These are phyloP conservation scores for Glyptemys insculpta DNA, from an alignment of 2,797 vertebrate genomes.

Conservation along the genomic window DNA sequence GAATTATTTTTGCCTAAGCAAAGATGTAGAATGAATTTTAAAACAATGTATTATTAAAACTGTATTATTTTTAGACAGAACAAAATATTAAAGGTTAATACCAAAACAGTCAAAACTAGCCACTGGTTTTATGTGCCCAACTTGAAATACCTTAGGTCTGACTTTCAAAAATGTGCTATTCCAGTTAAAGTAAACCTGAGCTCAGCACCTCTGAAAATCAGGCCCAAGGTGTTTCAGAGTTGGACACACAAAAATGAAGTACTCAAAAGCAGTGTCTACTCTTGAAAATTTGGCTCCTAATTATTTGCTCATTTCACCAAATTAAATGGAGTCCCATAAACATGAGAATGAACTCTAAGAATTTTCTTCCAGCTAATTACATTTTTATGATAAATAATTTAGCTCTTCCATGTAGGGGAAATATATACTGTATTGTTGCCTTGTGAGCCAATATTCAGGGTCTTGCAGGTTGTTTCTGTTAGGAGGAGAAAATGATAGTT, in stretches of 20 bases:
- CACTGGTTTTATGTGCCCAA: not conserved
- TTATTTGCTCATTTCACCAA: not conserved
- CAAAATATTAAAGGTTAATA: not conserved
- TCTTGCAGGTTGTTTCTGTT: not conserved
- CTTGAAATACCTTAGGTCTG: not conserved
- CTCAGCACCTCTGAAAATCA: not conserved
- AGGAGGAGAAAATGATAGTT: not conserved
- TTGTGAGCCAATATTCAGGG: not conserved
- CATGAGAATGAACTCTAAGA: not conserved
- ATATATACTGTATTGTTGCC: not conserved
- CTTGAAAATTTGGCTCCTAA: not conserved
- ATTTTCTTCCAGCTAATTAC: not conserved
- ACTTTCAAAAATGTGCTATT: not conserved
- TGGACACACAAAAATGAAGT: not conserved
- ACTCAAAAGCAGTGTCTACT: not conserved
- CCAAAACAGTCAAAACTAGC: not conserved
- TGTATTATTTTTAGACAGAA: not conserved
- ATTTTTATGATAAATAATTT: not conserved
- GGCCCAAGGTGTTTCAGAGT: not conserved
- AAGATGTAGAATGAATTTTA: not conserved
- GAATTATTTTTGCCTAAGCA: not conserved
- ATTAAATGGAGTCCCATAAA: not conserved
- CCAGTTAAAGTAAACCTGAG: not conserved
- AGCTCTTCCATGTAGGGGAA: not conserved
- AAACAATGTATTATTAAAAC: not conserved